Evolutionary conservation across 2,797 vertebrate species (phyloP).

Genomic region (Macropodus opercularis): DNA sequence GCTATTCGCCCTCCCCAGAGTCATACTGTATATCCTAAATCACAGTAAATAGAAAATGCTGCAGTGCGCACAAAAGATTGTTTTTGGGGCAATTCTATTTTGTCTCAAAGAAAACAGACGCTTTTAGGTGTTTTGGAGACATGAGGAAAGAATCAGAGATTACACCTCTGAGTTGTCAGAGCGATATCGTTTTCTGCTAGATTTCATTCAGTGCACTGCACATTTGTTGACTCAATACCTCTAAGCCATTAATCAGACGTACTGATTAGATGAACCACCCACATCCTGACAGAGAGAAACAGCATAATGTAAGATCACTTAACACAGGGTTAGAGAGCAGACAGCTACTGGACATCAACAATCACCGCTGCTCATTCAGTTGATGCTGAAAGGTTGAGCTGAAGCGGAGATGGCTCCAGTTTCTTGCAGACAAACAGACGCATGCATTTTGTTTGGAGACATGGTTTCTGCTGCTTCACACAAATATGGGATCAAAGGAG

Average conservation of each 20-base stretch:
- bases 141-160: background rate
- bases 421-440: conserved; percentile 27
- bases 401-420: conserved; percentile 30
- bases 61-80: background rate
- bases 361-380: conserved; percentile 12
- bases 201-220: conserved; percentile 14
- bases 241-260: conserved; percentile 7
- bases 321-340: conserved; percentile 15
- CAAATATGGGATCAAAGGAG: background rate
- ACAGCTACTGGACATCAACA: conserved; percentile 4
- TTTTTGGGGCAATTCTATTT: conserved; percentile 12
- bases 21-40: no score
- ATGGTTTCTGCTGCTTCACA: conserved; percentile 31
- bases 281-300: conserved; percentile 6
- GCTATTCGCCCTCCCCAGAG: background rate
- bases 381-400: conserved; percentile 22
- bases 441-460: conserved; percentile 20
- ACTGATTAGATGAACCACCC: conserved; percentile 19
- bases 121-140: background rate
- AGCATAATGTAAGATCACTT: conserved; percentile 32
- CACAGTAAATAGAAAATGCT: background rate
- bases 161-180: background rate
- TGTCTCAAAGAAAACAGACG: background rate
- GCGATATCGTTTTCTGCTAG: conserved; percentile 5
- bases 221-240: conserved; percentile 23